Evolutionary conservation across 2,888 invertebrate genomes (phyloP).

Genomic region (Oxycera nigricornis): DNA sequence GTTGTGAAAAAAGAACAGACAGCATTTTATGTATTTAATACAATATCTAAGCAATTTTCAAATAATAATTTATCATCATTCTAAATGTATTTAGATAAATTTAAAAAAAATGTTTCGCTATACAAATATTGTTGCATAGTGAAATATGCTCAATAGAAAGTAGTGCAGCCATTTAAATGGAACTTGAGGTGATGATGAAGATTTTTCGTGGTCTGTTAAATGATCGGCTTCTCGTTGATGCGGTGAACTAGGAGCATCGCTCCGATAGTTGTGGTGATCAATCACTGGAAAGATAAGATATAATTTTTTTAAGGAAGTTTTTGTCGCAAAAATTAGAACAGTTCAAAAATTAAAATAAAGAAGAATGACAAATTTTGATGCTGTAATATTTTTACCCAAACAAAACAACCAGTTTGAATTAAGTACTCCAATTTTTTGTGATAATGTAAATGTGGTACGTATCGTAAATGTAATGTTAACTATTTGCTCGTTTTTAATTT

Average conservation of each 20-base stretch:
- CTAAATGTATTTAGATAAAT: no score
- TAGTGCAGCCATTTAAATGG: background rate
- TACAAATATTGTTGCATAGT: background rate
- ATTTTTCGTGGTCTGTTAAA: conserved; percentile 52
- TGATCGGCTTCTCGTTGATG: conserved; percentile 59
- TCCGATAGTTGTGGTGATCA: conserved; percentile 58
- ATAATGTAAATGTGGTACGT: no score
- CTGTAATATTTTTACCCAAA: no score
- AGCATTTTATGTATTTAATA: no score
- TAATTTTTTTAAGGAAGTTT: background rate
- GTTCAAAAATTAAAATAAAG: no score
- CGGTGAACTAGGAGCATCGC: conserved; percentile 53
- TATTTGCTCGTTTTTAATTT: no score
- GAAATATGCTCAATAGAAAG: background rate
- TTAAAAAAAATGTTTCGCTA: background rate
- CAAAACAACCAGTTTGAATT: no score
- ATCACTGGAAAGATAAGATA: conserved; percentile 51
- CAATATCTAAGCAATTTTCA: conserved; percentile 1
- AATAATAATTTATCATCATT: background rate
- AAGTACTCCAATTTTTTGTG: no score
- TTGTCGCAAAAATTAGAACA: background rate
- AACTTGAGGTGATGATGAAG: conserved; percentile 4
- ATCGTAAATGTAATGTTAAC: no score
- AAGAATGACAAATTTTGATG: no score
- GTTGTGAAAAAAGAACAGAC: no score